phyloP scores from a whole-genome alignment of 2,113 vertebrate genomes.

The Gymnobelideus leadbeateri region DNA sequence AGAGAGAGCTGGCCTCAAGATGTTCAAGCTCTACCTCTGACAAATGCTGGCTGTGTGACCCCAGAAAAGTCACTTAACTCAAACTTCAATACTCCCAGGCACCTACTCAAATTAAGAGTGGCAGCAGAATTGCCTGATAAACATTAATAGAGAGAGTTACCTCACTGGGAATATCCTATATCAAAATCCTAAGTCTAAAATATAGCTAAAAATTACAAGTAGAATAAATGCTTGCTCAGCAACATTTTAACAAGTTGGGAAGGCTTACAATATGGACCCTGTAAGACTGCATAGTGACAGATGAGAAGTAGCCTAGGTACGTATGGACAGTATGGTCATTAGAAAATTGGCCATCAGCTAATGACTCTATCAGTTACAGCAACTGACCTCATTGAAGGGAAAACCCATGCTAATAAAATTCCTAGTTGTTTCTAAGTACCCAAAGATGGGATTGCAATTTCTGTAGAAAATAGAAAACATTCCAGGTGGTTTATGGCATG shows the following conservation, averaged over 20 bases:
- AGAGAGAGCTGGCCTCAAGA: background rate
- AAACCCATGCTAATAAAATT: background rate
- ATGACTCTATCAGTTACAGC: background rate
- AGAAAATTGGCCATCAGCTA: background rate
- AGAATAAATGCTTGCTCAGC: background rate
- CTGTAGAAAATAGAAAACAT: background rate
- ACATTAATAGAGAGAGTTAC: background rate
- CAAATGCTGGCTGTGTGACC: background rate
- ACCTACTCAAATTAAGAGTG: background rate
- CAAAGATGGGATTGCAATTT: constrained; percentile 1
- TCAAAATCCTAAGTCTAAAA: background rate
- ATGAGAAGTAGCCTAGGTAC: background rate
- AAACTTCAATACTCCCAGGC: background rate
- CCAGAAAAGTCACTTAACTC: background rate
- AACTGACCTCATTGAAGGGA: background rate
- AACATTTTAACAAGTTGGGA: background rate
- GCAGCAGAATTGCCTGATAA: background rate
- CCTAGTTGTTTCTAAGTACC: background rate
- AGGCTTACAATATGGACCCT: background rate
- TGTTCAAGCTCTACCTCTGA: background rate
- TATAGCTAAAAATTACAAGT: background rate
- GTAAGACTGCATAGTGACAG: background rate
- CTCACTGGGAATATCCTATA: background rate
- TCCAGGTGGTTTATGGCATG: background rate
- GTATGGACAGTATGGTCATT: background rate